A percentile compares a stretch with the other conserved stretches of the same genome.
Evolutionary conservation across 2,888 invertebrate genomes (phyloP).

Genomic region (Catocala sponsa): DNA sequence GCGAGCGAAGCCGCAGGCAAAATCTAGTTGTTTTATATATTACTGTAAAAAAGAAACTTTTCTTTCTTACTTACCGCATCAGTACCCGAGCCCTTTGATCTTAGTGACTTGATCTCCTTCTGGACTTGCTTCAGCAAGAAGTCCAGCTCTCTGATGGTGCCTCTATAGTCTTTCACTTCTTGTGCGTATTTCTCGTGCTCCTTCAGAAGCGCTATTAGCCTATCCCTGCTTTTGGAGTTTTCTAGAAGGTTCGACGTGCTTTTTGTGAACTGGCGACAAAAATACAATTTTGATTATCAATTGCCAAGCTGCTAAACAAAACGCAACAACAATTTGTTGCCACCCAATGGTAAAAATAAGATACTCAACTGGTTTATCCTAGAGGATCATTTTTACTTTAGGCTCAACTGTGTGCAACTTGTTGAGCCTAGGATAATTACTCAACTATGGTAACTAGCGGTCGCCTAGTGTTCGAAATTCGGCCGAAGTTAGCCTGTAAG

Average conservation of each 20-base stretch:
- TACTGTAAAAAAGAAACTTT: too few species aligned
- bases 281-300: background rate
- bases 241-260: conserved; percentile 87
- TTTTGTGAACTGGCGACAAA: conserved; percentile 74
- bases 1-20: too few species aligned
- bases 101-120: conserved; percentile 79
- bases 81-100: conserved; percentile 71
- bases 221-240: conserved; percentile 84
- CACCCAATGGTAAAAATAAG: too few species aligned
- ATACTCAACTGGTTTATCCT: too few species aligned
- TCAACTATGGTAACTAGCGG: too few species aligned
- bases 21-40: too few species aligned
- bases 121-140: conserved; percentile 87
- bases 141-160: conserved; percentile 83
- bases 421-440: too few species aligned
- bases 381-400: too few species aligned
- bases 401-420: too few species aligned
- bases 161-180: conserved; percentile 82
- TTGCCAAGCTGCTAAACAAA: background rate
- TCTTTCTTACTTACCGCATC: conserved; percentile 61
- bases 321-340: background rate
- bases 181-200: conserved; percentile 86
- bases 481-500: too few species aligned
- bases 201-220: conserved; percentile 84
- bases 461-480: too few species aligned